Conservation (phyloP, 2,113 vertebrate species). For the Limanda limanda region DNA sequence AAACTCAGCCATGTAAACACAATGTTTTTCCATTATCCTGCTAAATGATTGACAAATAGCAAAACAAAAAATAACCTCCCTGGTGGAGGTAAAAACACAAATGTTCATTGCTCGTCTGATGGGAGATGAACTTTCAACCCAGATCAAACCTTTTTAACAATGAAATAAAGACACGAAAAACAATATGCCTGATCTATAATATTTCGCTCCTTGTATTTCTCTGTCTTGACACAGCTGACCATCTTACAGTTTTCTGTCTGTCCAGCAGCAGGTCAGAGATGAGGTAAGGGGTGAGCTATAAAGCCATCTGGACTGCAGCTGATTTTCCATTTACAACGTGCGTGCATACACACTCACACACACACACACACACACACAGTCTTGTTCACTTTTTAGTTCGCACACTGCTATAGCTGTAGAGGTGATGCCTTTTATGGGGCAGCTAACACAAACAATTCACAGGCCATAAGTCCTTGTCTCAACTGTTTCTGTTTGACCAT, state of each 20-base stretch:
- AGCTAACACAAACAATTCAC: slow-evolving; percentile 86
- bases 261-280: slow-evolving; percentile 24
- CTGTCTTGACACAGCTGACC: not conserved
- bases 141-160: too few species aligned
- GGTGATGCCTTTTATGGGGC: slow-evolving; percentile 83
- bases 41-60: too few species aligned
- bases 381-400: slow-evolving; percentile 41
- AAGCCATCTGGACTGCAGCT: slow-evolving; percentile 87
- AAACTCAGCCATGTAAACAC: too few species aligned
- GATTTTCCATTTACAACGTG: slow-evolving; percentile 69
- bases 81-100: too few species aligned
- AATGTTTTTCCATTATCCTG: too few species aligned
- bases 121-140: too few species aligned
- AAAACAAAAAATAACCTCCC: too few species aligned
- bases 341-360: slow-evolving; percentile 30
- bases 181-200: not conserved
- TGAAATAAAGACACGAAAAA: too few species aligned
- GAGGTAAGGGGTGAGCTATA: slow-evolving; percentile 25
- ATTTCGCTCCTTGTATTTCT: not conserved
- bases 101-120: too few species aligned
- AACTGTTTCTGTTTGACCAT: slow-evolving; percentile 81
- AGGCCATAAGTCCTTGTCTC: slow-evolving; percentile 86
- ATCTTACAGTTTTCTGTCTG: not conserved
- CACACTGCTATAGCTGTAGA: slow-evolving; percentile 70
- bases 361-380: not conserved